Percentiles rank a stretch among this genome's conserved stretches.
These are phyloP conservation scores for Danio kyathit DNA, from an alignment of 2,797 vertebrate genomes.

Conservation along the genomic window DNA sequence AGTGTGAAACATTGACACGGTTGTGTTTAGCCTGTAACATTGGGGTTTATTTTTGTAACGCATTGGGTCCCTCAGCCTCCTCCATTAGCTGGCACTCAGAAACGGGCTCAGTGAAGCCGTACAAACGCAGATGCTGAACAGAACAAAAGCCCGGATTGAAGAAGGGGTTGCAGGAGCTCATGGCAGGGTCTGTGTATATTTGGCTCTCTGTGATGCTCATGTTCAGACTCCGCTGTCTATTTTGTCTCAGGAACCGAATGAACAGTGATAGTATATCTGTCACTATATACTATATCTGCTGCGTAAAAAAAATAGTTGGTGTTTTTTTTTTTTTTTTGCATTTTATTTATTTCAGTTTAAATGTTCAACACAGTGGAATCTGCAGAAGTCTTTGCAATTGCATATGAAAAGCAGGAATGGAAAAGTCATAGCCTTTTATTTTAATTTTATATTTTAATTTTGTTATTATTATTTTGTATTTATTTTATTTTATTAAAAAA, in stretches of 20 bases:
- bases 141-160: slow-evolving; percentile 54
- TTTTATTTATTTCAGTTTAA: too few relatives aligned
- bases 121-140: slow-evolving; percentile 64
- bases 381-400: not conserved
- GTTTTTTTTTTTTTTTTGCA: too few relatives aligned
- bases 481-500: too few relatives aligned
- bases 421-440: too few relatives aligned
- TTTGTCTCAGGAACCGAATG: slow-evolving; percentile 11
- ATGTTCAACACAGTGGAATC: slow-evolving; percentile 1
- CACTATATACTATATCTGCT: too few relatives aligned
- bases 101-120: slow-evolving; percentile 61
- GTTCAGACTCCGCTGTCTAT: not conserved
- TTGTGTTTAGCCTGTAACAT: slow-evolving; percentile 49
- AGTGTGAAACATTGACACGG: slow-evolving; percentile 11
- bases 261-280: slow-evolving; percentile 31
- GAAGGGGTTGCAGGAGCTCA: slow-evolving; percentile 14
- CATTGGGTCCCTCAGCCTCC: slow-evolving; percentile 47
- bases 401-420: too few relatives aligned
- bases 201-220: slow-evolving; percentile 16
- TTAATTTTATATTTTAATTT: too few relatives aligned
- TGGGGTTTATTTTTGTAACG: slow-evolving; percentile 60
- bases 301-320: too few relatives aligned
- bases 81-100: slow-evolving; percentile 55
- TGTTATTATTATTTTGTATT: too few relatives aligned
- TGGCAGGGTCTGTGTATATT: slow-evolving; percentile 37